Evolutionary conservation across 2,888 invertebrate genomes (phyloP).

Genomic region (Ecliptopera silaceata): DNA sequence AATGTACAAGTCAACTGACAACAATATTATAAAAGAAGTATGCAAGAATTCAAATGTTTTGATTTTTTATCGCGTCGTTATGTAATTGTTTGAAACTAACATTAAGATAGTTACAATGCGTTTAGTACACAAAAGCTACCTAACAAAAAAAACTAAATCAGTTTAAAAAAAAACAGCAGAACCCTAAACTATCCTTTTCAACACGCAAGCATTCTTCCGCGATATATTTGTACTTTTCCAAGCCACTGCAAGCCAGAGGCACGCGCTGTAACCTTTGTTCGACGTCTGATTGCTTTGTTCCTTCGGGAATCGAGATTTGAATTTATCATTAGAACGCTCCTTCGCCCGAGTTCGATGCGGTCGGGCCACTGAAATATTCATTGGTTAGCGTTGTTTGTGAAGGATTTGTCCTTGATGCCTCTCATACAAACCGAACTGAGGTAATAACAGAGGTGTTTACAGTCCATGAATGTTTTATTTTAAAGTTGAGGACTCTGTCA

Average conservation of each 20-base stretch:
- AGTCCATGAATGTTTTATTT: neutral
- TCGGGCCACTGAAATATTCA: slow-evolving; percentile 69
- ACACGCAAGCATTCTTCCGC: slow-evolving; percentile 5
- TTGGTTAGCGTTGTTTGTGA: slow-evolving; percentile 53
- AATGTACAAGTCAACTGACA: too few species aligned
- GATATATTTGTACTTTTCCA: slow-evolving; percentile 12
- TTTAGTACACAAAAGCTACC: too few species aligned
- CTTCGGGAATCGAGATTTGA: slow-evolving; percentile 70
- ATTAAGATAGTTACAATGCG: too few species aligned
- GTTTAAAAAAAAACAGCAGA: too few species aligned
- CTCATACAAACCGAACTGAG: neutral
- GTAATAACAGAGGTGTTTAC: neutral
- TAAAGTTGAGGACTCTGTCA: neutral
- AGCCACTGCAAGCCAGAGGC: slow-evolving; percentile 33
- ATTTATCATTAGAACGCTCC: slow-evolving; percentile 74
- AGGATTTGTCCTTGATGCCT: slow-evolving; percentile 54
- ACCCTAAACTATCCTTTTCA: neutral
- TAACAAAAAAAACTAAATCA: too few species aligned
- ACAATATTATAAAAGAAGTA: too few species aligned
- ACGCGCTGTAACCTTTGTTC: slow-evolving; percentile 66
- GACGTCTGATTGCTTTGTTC: slow-evolving; percentile 76
- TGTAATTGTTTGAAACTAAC: too few species aligned
- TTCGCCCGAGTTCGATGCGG: slow-evolving; percentile 56
- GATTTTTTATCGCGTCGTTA: too few species aligned
- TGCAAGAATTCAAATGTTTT: too few species aligned